Base-by-base conservation (phyloP, 2,888 invertebrate genomes). In the Catonia carolina region DNA sequence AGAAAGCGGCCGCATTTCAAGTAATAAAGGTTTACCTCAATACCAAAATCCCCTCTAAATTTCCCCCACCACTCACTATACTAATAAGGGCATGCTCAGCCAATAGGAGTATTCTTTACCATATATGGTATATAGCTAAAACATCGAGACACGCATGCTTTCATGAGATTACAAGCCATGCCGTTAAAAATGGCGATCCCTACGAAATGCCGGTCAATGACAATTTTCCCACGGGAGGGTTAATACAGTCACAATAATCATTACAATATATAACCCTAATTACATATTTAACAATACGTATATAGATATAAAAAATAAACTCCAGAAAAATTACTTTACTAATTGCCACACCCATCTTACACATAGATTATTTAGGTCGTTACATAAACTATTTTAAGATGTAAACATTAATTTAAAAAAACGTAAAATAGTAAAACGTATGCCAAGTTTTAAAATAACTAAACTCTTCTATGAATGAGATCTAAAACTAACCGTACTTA, bases 61-160 rank as follows among this genome's bases (percentile, higher is more conserved):
- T 8, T 12, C 22, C 45, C 22, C 45, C 20, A 22, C 18, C 14
- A 1, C 17, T 22, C 41, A 18, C 45, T n/a, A 6, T 12, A 45
- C 45, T 45, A 45, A 45, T 45, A 45, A 45, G 45, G 45, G 23
- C 45, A 45, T 45, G 45, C 23, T 45, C 18, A 45, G 14, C 83
- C 84, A 85, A 85, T 85, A 76, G 78, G 75, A 75, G 75, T 71
- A 75, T 77, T 80, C 81, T 83, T 85, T 80, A 83, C 86, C 85
- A 83, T 85, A 85, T 85, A 85, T 81, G 85, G 85, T 78, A 80
- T 45, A 55, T 42, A 59, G 53, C 53, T 53, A 35, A n/a, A 18
- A 27, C 53, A 49, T 37, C 56, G 51, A 51, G 56, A 51, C 51
- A 45, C 45, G 45, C 45, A 45, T 45, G 45, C 22, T 22, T 45